phyloP scores from a whole-genome alignment of 2,113 vertebrate species.

The Siphamia tubifer region DNA sequence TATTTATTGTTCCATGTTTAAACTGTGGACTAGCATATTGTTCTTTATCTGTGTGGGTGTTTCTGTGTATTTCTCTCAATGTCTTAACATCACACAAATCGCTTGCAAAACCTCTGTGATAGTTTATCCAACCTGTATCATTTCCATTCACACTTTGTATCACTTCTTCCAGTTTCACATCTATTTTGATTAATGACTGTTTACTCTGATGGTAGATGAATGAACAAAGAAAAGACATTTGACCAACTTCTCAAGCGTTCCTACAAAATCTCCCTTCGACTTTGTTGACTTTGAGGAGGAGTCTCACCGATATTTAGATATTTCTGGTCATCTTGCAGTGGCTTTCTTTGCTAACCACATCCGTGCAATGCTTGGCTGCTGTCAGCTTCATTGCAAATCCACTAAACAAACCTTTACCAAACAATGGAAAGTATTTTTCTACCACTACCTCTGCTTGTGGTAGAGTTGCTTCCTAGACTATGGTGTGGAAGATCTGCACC shows the following conservation, averaged over 20 bases:
- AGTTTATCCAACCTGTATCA: background rate
- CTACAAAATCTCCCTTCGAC: background rate
- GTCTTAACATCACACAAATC: too few relatives aligned
- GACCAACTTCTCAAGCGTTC: background rate
- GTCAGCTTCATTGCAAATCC: background rate
- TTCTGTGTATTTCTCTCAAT: background rate
- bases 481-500: too few relatives aligned
- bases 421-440: background rate
- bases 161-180: too few relatives aligned
- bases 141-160: background rate
- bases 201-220: too few relatives aligned
- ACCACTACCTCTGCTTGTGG: background rate
- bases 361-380: background rate
- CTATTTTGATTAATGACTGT: too few relatives aligned
- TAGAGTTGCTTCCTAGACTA: background rate
- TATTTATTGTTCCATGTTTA: too few relatives aligned
- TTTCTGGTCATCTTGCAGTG: background rate
- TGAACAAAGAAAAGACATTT: background rate
- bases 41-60: background rate
- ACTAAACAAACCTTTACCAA: background rate
- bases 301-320: background rate
- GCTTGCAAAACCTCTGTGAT: background rate
- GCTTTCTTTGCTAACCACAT: background rate
- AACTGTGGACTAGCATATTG: too few relatives aligned
- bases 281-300: background rate